A percentile compares a stretch with the other conserved stretches of the same genome.
These are phyloP conservation scores for Pseudococcus longispinus DNA, from an alignment of 2,888 invertebrate species.

Conservation along the genomic window DNA sequence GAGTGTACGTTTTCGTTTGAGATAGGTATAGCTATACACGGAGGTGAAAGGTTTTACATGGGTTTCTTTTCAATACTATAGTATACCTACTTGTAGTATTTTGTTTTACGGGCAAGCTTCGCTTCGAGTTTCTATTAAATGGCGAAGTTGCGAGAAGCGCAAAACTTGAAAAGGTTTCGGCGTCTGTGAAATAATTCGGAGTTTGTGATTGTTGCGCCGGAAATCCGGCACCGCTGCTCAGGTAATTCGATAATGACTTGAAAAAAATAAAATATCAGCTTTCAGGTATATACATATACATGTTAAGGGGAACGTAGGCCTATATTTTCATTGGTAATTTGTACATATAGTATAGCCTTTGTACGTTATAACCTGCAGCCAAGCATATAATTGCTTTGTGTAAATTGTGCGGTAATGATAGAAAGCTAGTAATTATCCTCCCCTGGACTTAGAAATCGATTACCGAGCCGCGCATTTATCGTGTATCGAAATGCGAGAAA, in stretches of 20 bases:
- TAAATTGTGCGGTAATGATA: slow-evolving; percentile 44
- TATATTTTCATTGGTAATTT: slow-evolving; percentile 33
- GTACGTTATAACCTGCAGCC: slow-evolving; percentile 12
- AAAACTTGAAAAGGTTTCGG: slow-evolving; percentile 45
- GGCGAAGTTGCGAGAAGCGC: slow-evolving; percentile 17
- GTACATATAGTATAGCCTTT: slow-evolving; percentile 13
- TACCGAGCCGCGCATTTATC: background rate
- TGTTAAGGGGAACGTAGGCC: slow-evolving; percentile 1
- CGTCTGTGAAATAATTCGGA: slow-evolving; percentile 36
- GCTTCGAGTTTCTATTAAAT: slow-evolving; percentile 30
- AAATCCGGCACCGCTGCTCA: slow-evolving; percentile 41
- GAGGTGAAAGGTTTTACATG: background rate
- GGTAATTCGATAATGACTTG: slow-evolving; percentile 45
- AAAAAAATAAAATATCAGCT: slow-evolving; percentile 43
- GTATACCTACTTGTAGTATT: background rate
- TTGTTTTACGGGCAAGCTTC: background rate
- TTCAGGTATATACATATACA: background rate
- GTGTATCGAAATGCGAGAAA: slow-evolving; percentile 15
- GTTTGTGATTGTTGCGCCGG: slow-evolving; percentile 30
- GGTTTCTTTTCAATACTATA: background rate
- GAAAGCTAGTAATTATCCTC: slow-evolving; percentile 31
- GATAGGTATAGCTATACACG: background rate
- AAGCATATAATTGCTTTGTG: slow-evolving; percentile 39
- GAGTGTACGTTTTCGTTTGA: background rate
- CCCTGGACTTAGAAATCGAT: slow-evolving; percentile 33